Evolutionary conservation across 2,113 vertebrate species (phyloP).

Genomic region (Poecile atricapillus): DNA sequence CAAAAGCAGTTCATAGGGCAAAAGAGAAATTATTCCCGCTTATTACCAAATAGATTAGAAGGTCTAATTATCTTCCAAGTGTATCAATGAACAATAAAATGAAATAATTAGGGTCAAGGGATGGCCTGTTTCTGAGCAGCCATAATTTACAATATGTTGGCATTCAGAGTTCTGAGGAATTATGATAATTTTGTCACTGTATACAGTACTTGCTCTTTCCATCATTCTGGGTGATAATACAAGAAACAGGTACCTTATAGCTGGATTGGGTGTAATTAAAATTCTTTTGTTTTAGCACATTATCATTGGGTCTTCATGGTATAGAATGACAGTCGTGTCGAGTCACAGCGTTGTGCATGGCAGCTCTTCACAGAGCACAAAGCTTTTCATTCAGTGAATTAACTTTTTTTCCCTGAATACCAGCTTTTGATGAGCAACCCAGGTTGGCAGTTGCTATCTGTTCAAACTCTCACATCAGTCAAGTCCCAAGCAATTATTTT

Average conservation of each 20-base stretch:
- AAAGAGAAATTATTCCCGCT: conserved; percentile 41
- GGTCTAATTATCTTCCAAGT: conserved; percentile 6
- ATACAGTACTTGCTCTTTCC: neutral
- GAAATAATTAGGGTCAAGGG: conserved; percentile 56
- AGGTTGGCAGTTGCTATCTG: conserved; percentile 22
- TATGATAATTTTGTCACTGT: neutral
- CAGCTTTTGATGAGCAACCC: neutral
- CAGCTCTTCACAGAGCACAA: neutral
- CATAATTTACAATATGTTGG: neutral
- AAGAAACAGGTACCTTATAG: neutral
- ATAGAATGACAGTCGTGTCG: neutral
- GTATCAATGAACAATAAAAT: conserved; percentile 21
- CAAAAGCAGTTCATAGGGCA: conserved; percentile 4
- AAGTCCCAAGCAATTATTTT: conserved; percentile 54
- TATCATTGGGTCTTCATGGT: neutral
- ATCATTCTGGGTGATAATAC: neutral
- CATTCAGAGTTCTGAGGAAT: neutral
- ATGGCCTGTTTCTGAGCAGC: neutral
- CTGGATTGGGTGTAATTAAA: neutral
- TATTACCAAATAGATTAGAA: conserved; percentile 49
- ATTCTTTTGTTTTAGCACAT: neutral
- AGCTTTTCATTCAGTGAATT: neutral
- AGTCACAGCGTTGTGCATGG: neutral
- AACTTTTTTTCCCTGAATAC: neutral
- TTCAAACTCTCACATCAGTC: conserved; percentile 7